A percentile compares a stretch with the other conserved stretches of the same genome.
phyloP scores from a whole-genome alignment of 2,113 vertebrate species.

The Esox niger region DNA sequence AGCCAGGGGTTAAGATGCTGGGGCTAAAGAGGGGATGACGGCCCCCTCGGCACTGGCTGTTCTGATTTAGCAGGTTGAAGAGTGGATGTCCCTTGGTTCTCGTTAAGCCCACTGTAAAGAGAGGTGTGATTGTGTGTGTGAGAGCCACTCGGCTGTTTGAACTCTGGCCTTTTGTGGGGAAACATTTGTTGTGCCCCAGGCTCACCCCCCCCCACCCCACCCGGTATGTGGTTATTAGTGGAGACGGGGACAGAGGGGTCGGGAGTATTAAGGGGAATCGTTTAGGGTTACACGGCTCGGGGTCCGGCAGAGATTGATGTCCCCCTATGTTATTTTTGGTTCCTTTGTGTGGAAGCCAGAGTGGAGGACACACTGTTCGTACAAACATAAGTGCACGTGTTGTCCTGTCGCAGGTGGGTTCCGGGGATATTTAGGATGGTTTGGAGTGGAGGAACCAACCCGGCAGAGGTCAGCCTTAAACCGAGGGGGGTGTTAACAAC shows the following conservation, averaged over 20 bases:
- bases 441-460: conserved; percentile 1
- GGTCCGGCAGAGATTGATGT: conserved; percentile 72
- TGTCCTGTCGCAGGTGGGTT: not conserved
- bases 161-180: conserved; percentile 75
- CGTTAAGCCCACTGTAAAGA: not conserved
- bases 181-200: conserved; percentile 76
- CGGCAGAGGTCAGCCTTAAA: not conserved
- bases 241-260: conserved; percentile 58
- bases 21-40: conserved; percentile 43
- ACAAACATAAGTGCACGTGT: conserved; percentile 18
- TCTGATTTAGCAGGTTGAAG: conserved; percentile 58
- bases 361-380: conserved; percentile 25
- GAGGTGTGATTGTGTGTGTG: conserved; percentile 10
- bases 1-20: conserved; percentile 34
- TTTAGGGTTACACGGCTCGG: conserved; percentile 72
- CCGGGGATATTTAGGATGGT: conserved; percentile 5
- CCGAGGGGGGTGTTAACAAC: conserved; percentile 57
- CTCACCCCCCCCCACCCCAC: conserved; percentile 59
- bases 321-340: conserved; percentile 70
- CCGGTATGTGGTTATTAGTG: conserved; percentile 71
- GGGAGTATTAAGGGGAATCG: conserved; percentile 72
- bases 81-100: conserved; percentile 42
- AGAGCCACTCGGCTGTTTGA: conserved; percentile 45
- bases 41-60: conserved; percentile 48
- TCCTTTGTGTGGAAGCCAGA: conserved; percentile 72